Evolutionary conservation across 2,888 invertebrate species (phyloP).

Genomic region (Embidobia sp.): DNA sequence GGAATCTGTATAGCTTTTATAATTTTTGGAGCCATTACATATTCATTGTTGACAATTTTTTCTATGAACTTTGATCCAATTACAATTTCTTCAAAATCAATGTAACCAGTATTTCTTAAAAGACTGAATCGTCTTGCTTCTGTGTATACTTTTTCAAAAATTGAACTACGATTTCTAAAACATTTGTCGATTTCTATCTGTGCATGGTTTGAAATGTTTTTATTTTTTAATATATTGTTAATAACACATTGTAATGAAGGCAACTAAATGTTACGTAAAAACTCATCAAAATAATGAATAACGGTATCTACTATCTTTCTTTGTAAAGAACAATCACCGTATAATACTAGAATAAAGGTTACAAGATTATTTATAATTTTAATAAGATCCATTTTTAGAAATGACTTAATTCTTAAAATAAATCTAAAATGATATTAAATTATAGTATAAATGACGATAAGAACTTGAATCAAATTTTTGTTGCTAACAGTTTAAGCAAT

Average conservation of each 20-base stretch:
- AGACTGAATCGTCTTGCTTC: conserved; percentile 35
- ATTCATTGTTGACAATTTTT: background rate
- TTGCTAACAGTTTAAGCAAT: too few relatives aligned
- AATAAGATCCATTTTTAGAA: background rate
- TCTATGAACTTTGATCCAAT: conserved; percentile 16
- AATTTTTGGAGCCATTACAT: background rate
- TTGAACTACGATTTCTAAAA: background rate
- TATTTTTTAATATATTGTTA: background rate
- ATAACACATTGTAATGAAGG: background rate
- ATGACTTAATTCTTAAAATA: background rate
- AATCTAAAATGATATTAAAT: background rate
- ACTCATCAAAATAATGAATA: background rate
- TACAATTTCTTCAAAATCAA: conserved; percentile 29
- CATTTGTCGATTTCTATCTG: background rate
- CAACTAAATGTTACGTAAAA: background rate
- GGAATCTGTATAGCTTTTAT: conserved; percentile 4
- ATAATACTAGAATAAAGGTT: background rate
- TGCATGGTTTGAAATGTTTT: too few relatives aligned
- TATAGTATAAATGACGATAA: too few relatives aligned
- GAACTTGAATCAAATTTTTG: too few relatives aligned
- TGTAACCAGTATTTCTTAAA: conserved; percentile 27
- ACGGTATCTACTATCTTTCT: background rate
- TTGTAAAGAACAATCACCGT: background rate
- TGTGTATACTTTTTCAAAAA: conserved; percentile 32
- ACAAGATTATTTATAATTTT: background rate